Evolutionary conservation across 2,113 vertebrate genomes (phyloP).

Genomic region (Pitta sordida): DNA sequence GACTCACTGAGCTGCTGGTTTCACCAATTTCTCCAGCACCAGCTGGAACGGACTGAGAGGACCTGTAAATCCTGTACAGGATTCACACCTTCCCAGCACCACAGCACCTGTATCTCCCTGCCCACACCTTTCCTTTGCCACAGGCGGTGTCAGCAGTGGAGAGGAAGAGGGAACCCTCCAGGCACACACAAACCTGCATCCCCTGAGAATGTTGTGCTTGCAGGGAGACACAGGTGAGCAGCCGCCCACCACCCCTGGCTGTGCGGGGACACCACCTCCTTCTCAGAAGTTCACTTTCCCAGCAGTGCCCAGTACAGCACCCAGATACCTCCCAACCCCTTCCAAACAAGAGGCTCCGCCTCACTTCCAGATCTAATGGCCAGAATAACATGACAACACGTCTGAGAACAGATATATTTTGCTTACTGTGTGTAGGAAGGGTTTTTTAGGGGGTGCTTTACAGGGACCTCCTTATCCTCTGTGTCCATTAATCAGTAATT

Average conservation of each 20-base stretch:
- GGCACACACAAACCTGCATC: too few species aligned
- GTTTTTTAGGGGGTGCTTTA: too few species aligned
- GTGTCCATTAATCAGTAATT: background rate
- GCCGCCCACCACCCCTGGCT: background rate
- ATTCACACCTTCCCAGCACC: background rate
- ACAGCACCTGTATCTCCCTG: background rate
- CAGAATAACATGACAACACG: background rate
- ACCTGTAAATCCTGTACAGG: background rate
- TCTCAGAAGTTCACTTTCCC: background rate
- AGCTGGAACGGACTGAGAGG: background rate
- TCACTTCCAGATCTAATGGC: background rate
- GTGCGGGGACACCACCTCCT: background rate
- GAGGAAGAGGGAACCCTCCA: background rate
- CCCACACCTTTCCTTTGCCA: background rate
- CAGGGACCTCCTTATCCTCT: background rate
- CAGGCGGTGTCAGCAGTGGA: background rate
- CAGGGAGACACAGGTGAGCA: background rate
- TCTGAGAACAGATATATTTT: background rate
- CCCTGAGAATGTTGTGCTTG: background rate
- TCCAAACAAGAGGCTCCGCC: background rate
- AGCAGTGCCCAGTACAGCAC: background rate
- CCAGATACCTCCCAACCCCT: background rate
- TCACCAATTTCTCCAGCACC: background rate
- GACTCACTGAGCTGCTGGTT: background rate
- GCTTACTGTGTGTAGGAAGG: background rate